Evolutionary conservation across 64 coral and sea anemone species (phyloP).

Genomic region (Anthopleura sola): DNA sequence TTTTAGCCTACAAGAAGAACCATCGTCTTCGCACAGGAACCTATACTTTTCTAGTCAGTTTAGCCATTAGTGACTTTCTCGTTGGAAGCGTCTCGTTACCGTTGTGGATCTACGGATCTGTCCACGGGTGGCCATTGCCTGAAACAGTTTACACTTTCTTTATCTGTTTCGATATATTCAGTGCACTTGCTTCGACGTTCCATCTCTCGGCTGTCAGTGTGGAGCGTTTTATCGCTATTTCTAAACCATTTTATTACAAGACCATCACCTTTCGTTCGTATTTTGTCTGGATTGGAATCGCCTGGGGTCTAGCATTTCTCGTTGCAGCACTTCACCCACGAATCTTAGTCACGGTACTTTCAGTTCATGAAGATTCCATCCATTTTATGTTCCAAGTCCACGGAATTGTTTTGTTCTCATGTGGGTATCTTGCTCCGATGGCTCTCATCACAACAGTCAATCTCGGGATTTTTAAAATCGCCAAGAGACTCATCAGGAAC

Average conservation of each 20-base stretch:
- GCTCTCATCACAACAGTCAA: constrained; percentile 54
- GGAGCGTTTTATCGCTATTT: constrained; percentile 78
- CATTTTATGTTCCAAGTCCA: constrained; percentile 21
- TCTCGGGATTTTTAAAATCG: constrained; percentile 54
- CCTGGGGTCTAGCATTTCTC: constrained; percentile 45
- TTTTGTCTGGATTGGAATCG: constrained; percentile 30
- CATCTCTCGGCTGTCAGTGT: constrained; percentile 71
- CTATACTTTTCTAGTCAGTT: constrained; percentile 62
- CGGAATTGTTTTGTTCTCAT: constrained; percentile 33
- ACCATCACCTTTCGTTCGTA: constrained; percentile 50
- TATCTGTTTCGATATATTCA: constrained; percentile 67
- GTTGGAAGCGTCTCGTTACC: constrained; percentile 71
- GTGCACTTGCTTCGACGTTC: constrained; percentile 71
- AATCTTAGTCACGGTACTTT: not conserved
- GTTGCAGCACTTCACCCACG: constrained; percentile 29
- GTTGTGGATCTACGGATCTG: constrained; percentile 55
- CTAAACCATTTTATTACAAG: constrained; percentile 65
- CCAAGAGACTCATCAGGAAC: constrained; percentile 43
- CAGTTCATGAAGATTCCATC: constrained; percentile 14
- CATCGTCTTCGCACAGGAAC: constrained; percentile 64
- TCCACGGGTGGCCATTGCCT: not conserved
- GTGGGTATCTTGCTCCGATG: constrained; percentile 59
- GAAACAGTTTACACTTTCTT: constrained; percentile 29
- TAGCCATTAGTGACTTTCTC: constrained; percentile 65
- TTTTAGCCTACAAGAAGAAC: constrained; percentile 65